Percentiles rank a stretch among this genome's conserved stretches.
phyloP scores from a whole-genome alignment of 1,140 invertebrate genomes.

The Schlechtendalia chinensis region DNA sequence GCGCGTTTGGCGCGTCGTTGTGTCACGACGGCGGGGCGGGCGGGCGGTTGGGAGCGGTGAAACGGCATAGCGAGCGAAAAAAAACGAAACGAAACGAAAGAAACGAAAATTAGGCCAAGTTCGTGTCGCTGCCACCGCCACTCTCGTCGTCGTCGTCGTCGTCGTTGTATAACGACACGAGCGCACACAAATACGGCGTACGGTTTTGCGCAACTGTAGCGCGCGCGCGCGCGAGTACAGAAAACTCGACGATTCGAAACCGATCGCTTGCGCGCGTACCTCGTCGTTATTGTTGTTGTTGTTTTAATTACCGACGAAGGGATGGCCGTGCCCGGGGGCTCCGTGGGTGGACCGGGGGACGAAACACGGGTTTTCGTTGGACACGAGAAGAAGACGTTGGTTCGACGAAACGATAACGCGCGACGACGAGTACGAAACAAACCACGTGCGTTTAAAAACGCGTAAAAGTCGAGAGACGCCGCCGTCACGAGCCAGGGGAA shows the following conservation, averaged over 20 bases:
- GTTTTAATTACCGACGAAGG: too few species aligned
- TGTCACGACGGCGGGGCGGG: not conserved
- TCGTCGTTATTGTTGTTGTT: too few species aligned
- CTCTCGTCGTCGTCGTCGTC: not conserved
- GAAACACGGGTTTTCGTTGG: too few species aligned
- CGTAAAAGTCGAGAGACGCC: too few species aligned
- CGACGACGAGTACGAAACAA: too few species aligned
- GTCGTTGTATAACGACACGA: slow-evolving; percentile 49
- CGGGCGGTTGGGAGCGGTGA: too few species aligned
- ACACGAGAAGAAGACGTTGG: too few species aligned
- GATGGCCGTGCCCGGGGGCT: too few species aligned
- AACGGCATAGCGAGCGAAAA: not conserved
- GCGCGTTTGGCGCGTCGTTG: not conserved
- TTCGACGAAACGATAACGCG: too few species aligned
- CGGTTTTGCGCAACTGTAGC: slow-evolving; percentile 51
- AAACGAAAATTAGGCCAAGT: slow-evolving; percentile 35
- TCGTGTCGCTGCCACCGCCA: not conserved
- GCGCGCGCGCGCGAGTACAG: slow-evolving; percentile 52
- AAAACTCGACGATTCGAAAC: slow-evolving; percentile 29
- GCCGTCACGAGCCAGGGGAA: slow-evolving; percentile 3
- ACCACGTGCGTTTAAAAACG: too few species aligned
- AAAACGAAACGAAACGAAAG: not conserved
- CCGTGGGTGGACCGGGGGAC: too few species aligned
- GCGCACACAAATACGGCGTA: not conserved
- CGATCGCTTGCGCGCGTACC: not conserved